phyloP scores from a whole-genome alignment of 2,113 vertebrate genomes.

The Notarius quadriscutis region DNA sequence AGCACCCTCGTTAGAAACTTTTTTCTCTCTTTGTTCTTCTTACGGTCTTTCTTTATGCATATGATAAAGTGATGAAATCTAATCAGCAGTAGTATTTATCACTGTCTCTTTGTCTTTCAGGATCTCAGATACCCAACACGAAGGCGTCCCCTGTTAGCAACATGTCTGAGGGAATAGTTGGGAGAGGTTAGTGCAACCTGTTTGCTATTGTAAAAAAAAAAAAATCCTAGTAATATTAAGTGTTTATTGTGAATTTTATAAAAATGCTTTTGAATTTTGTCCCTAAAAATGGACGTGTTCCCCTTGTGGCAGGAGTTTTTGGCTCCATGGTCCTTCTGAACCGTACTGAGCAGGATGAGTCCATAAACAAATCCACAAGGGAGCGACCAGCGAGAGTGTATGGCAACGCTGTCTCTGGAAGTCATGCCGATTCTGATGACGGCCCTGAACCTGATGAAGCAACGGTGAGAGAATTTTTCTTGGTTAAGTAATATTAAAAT shows the following conservation, averaged over 20 bases:
- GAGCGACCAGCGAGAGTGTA: slow-evolving; percentile 67
- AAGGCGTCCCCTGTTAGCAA: slow-evolving; percentile 64
- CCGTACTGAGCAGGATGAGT: slow-evolving; percentile 67
- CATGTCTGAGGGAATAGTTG: slow-evolving; percentile 80
- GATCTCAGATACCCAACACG: slow-evolving; percentile 60
- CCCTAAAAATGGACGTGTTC: neutral
- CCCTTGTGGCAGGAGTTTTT: slow-evolving; percentile 77
- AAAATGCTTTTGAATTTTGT: neutral
- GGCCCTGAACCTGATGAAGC: slow-evolving; percentile 67
- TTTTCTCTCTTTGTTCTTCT: neutral
- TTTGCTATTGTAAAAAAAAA: neutral
- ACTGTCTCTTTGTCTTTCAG: slow-evolving; percentile 51
- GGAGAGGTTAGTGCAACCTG: slow-evolving; percentile 76
- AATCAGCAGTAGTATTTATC: neutral
- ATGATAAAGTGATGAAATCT: neutral
- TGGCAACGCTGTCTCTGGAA: slow-evolving; percentile 61
- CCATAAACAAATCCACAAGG: slow-evolving; percentile 49
- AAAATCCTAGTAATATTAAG: neutral
- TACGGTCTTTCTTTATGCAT: neutral
- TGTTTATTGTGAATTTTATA: neutral
- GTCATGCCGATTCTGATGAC: slow-evolving; percentile 59
- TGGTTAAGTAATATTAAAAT: neutral
- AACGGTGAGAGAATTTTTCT: slow-evolving; percentile 45
- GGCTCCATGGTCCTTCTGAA: slow-evolving; percentile 61
- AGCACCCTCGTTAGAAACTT: neutral